Evolutionary conservation across 1,140 invertebrate genomes (phyloP).

Genomic region (Lasaia peninsularis): DNA sequence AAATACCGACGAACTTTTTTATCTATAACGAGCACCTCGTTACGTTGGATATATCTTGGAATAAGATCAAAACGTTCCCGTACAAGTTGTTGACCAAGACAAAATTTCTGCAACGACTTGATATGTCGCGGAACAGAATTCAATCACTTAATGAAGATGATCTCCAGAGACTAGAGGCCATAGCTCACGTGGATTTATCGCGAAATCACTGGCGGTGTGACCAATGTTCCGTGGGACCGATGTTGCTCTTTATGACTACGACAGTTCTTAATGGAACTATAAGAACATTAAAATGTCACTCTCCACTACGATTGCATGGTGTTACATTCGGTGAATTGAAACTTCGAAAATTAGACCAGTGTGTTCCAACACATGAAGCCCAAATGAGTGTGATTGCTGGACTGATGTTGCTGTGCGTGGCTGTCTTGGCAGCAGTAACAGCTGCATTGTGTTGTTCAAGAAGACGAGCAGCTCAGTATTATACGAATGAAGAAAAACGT

Average conservation of each 20-base stretch:
- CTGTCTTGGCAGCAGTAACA: slow-evolving; percentile 73
- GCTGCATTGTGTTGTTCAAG: slow-evolving; percentile 78
- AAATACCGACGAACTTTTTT: slow-evolving; percentile 76
- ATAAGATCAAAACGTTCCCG: slow-evolving; percentile 78
- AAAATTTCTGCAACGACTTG: slow-evolving; percentile 77
- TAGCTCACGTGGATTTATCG: slow-evolving; percentile 76
- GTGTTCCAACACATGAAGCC: slow-evolving; percentile 72
- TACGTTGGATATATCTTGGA: slow-evolving; percentile 77
- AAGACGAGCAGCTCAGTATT: slow-evolving; percentile 83
- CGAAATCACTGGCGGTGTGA: slow-evolving; percentile 84
- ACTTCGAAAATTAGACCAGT: slow-evolving; percentile 74
- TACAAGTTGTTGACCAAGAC: slow-evolving; percentile 77
- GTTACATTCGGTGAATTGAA: slow-evolving; percentile 70
- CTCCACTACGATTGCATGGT: slow-evolving; percentile 74
- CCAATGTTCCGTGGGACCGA: slow-evolving; percentile 79
- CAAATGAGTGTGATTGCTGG: slow-evolving; percentile 80
- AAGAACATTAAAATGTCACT: slow-evolving; percentile 71
- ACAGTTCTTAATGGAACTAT: slow-evolving; percentile 75
- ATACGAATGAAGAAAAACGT: slow-evolving; percentile 84
- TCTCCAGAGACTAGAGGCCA: slow-evolving; percentile 75
- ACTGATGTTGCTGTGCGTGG: slow-evolving; percentile 74
- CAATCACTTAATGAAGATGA: slow-evolving; percentile 78
- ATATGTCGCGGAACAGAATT: slow-evolving; percentile 81
- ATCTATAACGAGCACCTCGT: slow-evolving; percentile 60
- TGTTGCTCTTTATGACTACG: slow-evolving; percentile 75